Evolutionary conservation across 2,888 invertebrate genomes (phyloP).

Genomic region (Liopterus haemorrhoidalis): DNA sequence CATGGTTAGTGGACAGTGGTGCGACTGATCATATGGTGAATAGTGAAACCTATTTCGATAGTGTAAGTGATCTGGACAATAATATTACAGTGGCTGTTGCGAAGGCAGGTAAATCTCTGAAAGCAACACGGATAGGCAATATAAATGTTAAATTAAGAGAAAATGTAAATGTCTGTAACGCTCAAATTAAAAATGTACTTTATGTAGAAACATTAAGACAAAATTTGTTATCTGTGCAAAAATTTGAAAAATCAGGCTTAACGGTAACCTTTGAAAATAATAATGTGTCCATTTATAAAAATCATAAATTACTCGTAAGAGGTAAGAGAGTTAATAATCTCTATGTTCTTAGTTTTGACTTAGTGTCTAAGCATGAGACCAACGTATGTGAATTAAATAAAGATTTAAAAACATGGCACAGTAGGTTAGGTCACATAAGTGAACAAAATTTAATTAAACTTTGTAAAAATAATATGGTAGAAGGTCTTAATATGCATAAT

Average conservation of each 20-base stretch:
- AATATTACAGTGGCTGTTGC: no score
- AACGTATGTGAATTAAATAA: slow-evolving; percentile 5
- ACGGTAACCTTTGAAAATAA: neutral
- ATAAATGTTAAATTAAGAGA: no score
- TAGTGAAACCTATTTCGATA: no score
- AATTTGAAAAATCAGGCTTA: neutral
- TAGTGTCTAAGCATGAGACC: neutral
- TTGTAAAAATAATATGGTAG: slow-evolving; percentile 8
- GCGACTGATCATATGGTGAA: no score
- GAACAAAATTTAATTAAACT: slow-evolving; percentile 12
- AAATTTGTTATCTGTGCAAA: slow-evolving; percentile 9
- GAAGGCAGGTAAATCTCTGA: no score
- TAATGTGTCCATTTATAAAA: no score
- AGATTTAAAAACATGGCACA: slow-evolving; percentile 18
- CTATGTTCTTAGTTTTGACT: neutral
- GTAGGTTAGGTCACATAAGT: slow-evolving; percentile 20
- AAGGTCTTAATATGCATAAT: slow-evolving; percentile 9
- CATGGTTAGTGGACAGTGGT: no score
- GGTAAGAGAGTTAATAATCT: no score
- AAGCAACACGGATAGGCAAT: no score
- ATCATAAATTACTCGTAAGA: no score
- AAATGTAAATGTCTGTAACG: no score
- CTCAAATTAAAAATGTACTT: slow-evolving; percentile 8
- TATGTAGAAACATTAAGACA: slow-evolving; percentile 4
- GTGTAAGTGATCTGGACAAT: no score